Evolutionary conservation across 2,888 invertebrate genomes (phyloP), one percentile per base, ranked within the genome.

Genomic region (Thereva unica): DNA sequence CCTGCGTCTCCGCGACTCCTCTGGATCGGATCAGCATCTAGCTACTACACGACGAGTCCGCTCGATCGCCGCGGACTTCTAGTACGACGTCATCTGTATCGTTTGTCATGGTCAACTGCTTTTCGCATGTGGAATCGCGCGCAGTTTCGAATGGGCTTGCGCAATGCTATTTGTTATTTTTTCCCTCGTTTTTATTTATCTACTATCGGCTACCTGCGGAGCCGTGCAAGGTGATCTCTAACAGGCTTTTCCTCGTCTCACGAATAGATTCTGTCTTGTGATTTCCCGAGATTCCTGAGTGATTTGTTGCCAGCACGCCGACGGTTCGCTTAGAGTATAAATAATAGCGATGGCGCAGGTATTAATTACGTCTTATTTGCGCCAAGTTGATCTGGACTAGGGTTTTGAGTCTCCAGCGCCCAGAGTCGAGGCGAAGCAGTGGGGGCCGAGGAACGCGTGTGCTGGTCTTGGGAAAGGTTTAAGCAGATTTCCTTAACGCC

Each of bases 71-170:
- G 59, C 45, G 47, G 47, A 44, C 42, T 35, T 37, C 41, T 35
- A 47, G 53, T 38, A 44, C 9, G 38, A 47, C 59, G 53, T 64
- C 50, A 53, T 41, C 64, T 8, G 37, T 41, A 56, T 42, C 56
- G 54, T 68, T 61, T 68, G 66, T 68, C 68, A 68, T 49, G 68
- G 68, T 49, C 68, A 68, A 68, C 68, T 49, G 66, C 68, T 68
- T 68, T 66, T 61, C 68, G 63, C 55, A 61, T 65, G 59, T 53
- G 59, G 59, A 50, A 66, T 66, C 49, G 54, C 68, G 61, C 64
- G 57, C 63, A 64, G 40, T 64, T 64, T 47, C 64, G 47, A 59
- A 59, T 59, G 47, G 59, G 49, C 59, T 59, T 49, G 34, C 47
- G 59, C 59, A 59, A 59, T 35, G 45, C 49, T 47, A 59, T 59